phyloP scores from a whole-genome alignment of 2,113 vertebrate genomes.

The Aegithalos caudatus region DNA sequence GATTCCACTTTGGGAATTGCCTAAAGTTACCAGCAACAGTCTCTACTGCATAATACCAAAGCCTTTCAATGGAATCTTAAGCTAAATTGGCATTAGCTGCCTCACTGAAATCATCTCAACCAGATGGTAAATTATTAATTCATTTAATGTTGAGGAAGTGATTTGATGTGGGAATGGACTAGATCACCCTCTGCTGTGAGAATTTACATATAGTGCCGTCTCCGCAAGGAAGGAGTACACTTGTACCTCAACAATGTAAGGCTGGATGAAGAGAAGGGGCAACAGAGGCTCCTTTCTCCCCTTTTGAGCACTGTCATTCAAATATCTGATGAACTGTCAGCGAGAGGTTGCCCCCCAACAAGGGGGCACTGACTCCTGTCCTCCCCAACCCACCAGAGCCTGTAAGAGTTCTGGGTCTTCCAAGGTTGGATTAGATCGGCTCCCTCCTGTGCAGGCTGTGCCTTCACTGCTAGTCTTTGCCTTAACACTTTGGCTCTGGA shows the following conservation, averaged over 20 bases:
- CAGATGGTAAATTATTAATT: neutral
- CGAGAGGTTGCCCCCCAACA: accelerated
- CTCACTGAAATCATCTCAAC: neutral
- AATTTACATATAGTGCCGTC: neutral
- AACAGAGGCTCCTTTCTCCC: neutral
- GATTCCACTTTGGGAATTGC: neutral
- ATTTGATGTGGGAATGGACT: neutral
- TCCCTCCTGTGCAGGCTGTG: neutral
- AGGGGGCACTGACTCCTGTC: neutral
- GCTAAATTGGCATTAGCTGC: neutral
- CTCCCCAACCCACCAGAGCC: neutral
- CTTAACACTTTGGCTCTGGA: neutral
- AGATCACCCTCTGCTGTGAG: neutral
- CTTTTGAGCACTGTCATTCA: neutral
- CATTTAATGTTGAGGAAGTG: neutral
- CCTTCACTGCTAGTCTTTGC: neutral
- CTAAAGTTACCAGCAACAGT: neutral
- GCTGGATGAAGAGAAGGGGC: neutral
- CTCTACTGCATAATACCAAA: neutral
- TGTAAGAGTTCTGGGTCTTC: neutral
- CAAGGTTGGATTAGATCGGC: accelerated
- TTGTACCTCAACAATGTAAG: neutral
- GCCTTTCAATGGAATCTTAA: neutral
- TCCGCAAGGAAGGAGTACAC: too few species aligned
- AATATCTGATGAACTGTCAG: neutral